These are phyloP conservation scores for Adelognathus sp. DNA, from an alignment of 2,888 invertebrate genomes.

Conservation along the genomic window DNA sequence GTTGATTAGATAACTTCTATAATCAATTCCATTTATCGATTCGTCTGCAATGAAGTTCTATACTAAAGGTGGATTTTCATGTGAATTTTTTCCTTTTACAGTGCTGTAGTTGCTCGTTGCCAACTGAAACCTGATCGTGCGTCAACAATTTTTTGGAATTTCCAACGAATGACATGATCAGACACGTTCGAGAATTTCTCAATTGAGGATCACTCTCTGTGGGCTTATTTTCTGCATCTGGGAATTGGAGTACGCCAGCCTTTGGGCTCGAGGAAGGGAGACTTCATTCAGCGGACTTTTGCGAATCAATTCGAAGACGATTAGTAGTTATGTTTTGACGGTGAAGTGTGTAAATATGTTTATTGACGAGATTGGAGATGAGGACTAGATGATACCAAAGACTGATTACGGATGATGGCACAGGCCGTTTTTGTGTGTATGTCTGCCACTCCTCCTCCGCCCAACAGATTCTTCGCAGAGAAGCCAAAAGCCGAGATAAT, in stretches of 20 bases:
- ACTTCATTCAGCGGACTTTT: neutral
- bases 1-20: too few relatives aligned
- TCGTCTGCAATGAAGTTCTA: too few relatives aligned
- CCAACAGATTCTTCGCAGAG: neutral
- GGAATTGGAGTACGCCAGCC: neutral
- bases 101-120: too few relatives aligned
- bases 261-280: neutral
- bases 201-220: neutral
- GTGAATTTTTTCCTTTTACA: too few relatives aligned
- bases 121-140: too few relatives aligned
- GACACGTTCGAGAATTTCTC: neutral
- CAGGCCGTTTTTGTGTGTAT: neutral
- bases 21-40: too few relatives aligned
- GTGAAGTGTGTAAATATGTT: slow-evolving; percentile 7
- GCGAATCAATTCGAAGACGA: neutral
- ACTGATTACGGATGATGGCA: slow-evolving; percentile 1
- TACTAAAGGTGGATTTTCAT: too few relatives aligned
- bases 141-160: neutral
- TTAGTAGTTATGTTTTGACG: neutral
- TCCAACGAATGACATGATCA: slow-evolving; percentile 3
- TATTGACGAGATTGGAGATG: neutral
- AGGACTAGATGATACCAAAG: slow-evolving; percentile 5
- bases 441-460: neutral
- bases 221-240: neutral
- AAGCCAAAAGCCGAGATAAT: neutral